Base-by-base conservation (phyloP, 1,140 invertebrate genomes). In the Euwallacea similis region DNA sequence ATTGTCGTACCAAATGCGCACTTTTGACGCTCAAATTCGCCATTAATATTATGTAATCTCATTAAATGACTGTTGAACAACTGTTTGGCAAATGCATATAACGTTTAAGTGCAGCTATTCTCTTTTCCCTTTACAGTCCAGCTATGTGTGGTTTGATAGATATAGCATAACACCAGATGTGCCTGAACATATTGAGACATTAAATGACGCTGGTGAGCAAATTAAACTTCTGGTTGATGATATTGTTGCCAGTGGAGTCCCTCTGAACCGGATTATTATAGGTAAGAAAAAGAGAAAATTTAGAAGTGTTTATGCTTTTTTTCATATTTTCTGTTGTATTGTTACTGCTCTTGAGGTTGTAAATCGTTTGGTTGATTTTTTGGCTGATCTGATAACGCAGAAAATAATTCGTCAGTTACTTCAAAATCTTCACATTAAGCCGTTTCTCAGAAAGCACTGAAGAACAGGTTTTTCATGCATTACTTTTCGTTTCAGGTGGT, bases 61-160 rank as follows among this genome's bases (percentile, higher is more conserved):
- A 33, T 33, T 4, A 33, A 4, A 33, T 33, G 1, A 33, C 21
- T 33, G 21, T 33, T 4, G 4, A 4, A 33, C 4, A 1, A 33
- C 21, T 33, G 21, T 33, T 33, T 33, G 21, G 21, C 21, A 33
- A 33, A 33, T 33, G 21, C 21, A 33, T 33, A 33, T 33, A 33
- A 33, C 21, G 21, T 33, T 33, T 33, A 33, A 33, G 21, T 33
- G 21, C 21, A 33, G 1, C 4, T 33, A 33, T 33, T 33, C 4
- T 33, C 21, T 62, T 54, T 47, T 71, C n/a, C 59, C 67, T 47
- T 81, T 83, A 55, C 69, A 87, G 85, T 53, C 71, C 4, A 84
- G 82, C 59, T 86, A 87, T 81, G 89, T 92, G 0, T 93, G 90
- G 90, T 91, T 91, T 80, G 88, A 92, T 77, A 83, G 90, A 16